A percentile compares a stretch with the other conserved stretches of the same genome.
Conservation (phyloP, 2,113 vertebrate genomes). For the Nothoprocta pentlandii region DNA sequence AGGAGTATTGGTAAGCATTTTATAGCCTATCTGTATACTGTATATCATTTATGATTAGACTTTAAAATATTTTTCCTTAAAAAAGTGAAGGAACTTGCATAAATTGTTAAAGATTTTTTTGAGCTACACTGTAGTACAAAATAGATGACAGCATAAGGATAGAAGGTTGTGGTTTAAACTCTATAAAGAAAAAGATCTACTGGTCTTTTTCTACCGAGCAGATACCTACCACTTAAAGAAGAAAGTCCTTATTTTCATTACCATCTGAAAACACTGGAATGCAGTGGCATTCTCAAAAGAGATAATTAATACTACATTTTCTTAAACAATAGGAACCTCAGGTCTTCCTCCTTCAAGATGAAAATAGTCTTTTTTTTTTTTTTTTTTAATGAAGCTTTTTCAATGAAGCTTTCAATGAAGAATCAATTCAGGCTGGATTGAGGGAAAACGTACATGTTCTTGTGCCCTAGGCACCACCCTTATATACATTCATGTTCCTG, state of each 20-base stretch:
- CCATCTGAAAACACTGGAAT: not conserved
- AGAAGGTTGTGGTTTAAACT: not conserved
- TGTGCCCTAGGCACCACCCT: not conserved
- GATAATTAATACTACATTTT: not conserved
- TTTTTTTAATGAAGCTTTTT: not conserved
- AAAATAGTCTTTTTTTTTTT: not conserved
- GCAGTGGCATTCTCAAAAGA: not conserved
- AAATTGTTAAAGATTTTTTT: not conserved
- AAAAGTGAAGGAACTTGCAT: not conserved
- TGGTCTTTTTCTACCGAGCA: not conserved
- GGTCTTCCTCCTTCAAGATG: not conserved
- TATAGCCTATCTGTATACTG: not conserved
- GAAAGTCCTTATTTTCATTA: not conserved
- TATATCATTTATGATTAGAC: not conserved
- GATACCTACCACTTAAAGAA: not conserved
- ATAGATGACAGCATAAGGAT: not conserved
- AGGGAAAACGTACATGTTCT: not conserved
- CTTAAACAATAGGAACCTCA: not conserved
- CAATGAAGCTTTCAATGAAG: not conserved
- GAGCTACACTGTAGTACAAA: not conserved
- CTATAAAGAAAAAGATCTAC: not conserved
- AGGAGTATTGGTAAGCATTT: not conserved
- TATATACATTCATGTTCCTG: not conserved
- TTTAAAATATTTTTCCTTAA: not conserved
- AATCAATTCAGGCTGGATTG: not conserved